These are phyloP conservation scores for Astropecten irregularis DNA, from an alignment of 53 echinoderm and acorn worm genomes.

Conservation along the genomic window DNA sequence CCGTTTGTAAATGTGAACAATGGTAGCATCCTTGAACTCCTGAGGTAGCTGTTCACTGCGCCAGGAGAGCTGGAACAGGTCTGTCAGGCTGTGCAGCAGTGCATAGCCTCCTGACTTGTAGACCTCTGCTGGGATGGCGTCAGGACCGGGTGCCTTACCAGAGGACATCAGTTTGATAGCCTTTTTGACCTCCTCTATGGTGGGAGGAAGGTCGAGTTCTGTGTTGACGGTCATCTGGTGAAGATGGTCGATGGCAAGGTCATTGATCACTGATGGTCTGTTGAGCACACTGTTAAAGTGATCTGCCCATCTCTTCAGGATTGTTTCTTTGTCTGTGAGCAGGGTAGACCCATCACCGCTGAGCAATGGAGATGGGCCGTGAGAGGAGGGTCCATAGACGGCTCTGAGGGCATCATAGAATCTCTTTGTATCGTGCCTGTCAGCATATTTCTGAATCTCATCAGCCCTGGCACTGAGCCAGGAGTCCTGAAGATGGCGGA, in stretches of 20 bases:
- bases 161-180: no score
- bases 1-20: no score
- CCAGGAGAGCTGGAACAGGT: not conserved
- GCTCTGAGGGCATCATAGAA: not conserved
- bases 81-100: not conserved
- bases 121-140: conserved; percentile 20
- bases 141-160: conserved; percentile 19
- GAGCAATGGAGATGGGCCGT: not conserved
- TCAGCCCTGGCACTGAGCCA: no score
- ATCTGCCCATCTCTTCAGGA: not conserved
- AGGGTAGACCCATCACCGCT: not conserved
- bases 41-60: no score
- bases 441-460: no score
- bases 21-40: no score
- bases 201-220: not conserved
- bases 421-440: not conserved
- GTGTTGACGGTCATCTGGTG: not conserved
- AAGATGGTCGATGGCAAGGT: not conserved
- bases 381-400: not conserved
- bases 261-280: not conserved
- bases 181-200: no score
- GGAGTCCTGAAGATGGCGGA: no score
- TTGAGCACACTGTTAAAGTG: conserved; percentile 18
- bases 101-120: not conserved
- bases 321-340: not conserved